Percentiles rank a stretch among this genome's conserved stretches.
phyloP scores from a whole-genome alignment of 1,140 invertebrate genomes.

The Microplitis mediator region DNA sequence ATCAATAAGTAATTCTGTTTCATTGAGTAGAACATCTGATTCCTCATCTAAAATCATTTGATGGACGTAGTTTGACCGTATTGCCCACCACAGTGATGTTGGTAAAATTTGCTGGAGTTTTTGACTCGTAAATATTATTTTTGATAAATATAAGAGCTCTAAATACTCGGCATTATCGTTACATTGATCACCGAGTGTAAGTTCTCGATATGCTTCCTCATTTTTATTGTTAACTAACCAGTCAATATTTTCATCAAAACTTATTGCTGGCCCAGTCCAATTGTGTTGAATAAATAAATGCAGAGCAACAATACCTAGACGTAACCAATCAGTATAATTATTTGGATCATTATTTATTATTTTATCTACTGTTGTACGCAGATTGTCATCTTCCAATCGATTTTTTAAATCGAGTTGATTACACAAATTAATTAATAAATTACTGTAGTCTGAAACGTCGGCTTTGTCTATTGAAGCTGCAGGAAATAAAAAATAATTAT shows the following conservation, averaged over 20 bases:
- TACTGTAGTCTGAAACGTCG: not conserved
- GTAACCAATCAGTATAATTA: slow-evolving; percentile 45
- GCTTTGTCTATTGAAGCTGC: not conserved
- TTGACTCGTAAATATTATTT: slow-evolving; percentile 66
- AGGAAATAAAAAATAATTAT: not conserved
- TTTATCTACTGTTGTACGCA: not conserved
- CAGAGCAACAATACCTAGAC: slow-evolving; percentile 66
- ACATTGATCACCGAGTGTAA: slow-evolving; percentile 46
- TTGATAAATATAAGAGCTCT: slow-evolving; percentile 72
- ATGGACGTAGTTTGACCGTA: slow-evolving; percentile 74
- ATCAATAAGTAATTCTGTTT: slow-evolving; percentile 67
- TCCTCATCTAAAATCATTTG: slow-evolving; percentile 77
- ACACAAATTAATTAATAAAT: not conserved
- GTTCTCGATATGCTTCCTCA: slow-evolving; percentile 61
- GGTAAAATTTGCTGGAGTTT: slow-evolving; percentile 57
- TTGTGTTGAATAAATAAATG: slow-evolving; percentile 80
- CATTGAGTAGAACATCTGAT: slow-evolving; percentile 68
- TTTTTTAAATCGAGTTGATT: not conserved
- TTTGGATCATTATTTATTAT: not conserved
- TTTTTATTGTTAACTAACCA: slow-evolving; percentile 63
- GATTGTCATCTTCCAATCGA: not conserved
- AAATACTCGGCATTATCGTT: slow-evolving; percentile 69
- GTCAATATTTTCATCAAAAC: slow-evolving; percentile 51
- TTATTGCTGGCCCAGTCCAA: slow-evolving; percentile 74
- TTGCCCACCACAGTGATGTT: slow-evolving; percentile 73